Evolutionary conservation across 2,797 vertebrate genomes (phyloP).

Genomic region (Esox masquinongy): DNA sequence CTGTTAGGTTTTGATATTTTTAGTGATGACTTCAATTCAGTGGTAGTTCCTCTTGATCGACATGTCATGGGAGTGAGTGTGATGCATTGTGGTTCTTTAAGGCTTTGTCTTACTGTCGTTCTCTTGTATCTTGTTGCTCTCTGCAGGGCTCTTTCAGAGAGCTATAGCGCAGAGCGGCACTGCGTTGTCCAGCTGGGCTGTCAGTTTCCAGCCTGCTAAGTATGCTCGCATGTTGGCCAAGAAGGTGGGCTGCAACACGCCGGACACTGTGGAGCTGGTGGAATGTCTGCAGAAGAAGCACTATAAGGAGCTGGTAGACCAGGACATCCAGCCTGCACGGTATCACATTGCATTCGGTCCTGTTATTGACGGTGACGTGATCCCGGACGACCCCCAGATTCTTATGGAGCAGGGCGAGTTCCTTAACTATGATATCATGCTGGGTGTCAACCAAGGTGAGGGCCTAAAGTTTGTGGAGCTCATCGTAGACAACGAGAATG

Average conservation of each 20-base stretch:
- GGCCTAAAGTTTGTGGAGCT: conserved; percentile 98
- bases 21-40: background rate
- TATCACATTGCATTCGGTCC: conserved; percentile 99
- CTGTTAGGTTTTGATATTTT: background rate
- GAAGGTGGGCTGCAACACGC: conserved; percentile 97
- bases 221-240: conserved; percentile 95
- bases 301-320: conserved; percentile 97
- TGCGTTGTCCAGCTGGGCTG: conserved; percentile 97
- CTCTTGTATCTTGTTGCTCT: background rate
- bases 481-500: conserved; percentile 97
- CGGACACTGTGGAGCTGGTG: conserved; percentile 94
- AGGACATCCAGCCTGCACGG: conserved; percentile 97
- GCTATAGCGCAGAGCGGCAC: conserved; percentile 98
- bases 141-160: conserved; percentile 93
- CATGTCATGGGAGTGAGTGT: background rate
- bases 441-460: conserved; percentile 98
- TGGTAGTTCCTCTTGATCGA: background rate
- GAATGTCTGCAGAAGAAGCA: conserved; percentile 96
- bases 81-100: background rate
- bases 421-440: conserved; percentile 98
- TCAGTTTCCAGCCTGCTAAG: conserved; percentile 98
- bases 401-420: conserved; percentile 99
- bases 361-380: conserved; percentile 97
- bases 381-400: conserved; percentile 98
- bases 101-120: background rate